These are phyloP conservation scores for Coptotermes formosanus DNA, from an alignment of 1,140 invertebrate species.

Conservation along the genomic window DNA sequence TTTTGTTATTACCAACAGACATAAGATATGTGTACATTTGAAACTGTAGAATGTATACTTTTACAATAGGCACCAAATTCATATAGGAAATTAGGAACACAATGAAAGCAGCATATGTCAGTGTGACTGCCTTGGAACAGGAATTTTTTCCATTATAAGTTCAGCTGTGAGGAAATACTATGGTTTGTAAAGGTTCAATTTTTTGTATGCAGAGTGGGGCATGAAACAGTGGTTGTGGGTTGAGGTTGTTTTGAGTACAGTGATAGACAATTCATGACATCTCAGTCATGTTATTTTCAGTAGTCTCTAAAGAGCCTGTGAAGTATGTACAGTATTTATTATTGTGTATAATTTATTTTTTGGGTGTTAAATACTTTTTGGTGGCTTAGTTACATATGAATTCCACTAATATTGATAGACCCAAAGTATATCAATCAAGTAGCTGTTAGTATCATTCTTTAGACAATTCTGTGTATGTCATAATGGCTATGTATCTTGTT, in stretches of 20 bases:
- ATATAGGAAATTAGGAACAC: too few relatives aligned
- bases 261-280: not conserved
- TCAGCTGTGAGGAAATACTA: too few relatives aligned
- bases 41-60: too few relatives aligned
- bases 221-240: not conserved
- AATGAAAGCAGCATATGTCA: too few relatives aligned
- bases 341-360: not conserved
- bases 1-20: too few relatives aligned
- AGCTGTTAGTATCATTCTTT: too few relatives aligned
- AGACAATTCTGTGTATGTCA: not conserved
- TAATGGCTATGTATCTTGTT: not conserved
- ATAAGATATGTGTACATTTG: too few relatives aligned
- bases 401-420: not conserved
- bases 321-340: slow-evolving; percentile 5
- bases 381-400: not conserved
- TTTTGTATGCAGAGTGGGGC: not conserved
- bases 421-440: not conserved
- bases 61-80: too few relatives aligned
- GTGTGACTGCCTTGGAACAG: too few relatives aligned
- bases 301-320: not conserved
- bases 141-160: too few relatives aligned
- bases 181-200: too few relatives aligned
- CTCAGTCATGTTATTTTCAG: not conserved
- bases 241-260: not conserved
- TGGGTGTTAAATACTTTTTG: not conserved